Percentiles rank a stretch among this genome's conserved stretches.
phyloP scores from a whole-genome alignment of 2,888 invertebrate genomes.

The Griposia aprilina region DNA sequence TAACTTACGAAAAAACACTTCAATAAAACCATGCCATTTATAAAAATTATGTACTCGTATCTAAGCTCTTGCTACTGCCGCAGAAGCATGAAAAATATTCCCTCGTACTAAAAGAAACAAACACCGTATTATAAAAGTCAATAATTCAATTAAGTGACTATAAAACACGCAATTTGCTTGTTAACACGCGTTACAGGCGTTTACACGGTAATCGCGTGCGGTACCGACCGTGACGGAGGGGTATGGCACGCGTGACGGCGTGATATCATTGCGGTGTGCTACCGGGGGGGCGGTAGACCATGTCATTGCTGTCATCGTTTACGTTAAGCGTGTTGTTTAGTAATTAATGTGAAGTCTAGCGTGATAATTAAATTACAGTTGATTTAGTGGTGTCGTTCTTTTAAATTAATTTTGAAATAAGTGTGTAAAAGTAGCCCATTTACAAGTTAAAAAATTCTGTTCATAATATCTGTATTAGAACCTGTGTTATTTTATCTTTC shows the following conservation, averaged over 20 bases:
- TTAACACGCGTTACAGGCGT: slow-evolving; percentile 74
- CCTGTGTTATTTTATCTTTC: not conserved
- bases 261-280: slow-evolving; percentile 65
- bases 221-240: slow-evolving; percentile 80
- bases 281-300: slow-evolving; percentile 70
- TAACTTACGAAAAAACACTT: not conserved
- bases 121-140: slow-evolving; percentile 39
- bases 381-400: slow-evolving; percentile 15
- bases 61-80: not conserved
- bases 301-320: slow-evolving; percentile 58
- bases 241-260: slow-evolving; percentile 64
- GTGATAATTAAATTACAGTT: slow-evolving; percentile 18
- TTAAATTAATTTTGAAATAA: not conserved
- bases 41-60: not conserved
- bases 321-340: slow-evolving; percentile 25
- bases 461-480: not conserved
- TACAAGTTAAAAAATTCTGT: not conserved
- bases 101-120: slow-evolving; percentile 20
- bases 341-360: slow-evolving; percentile 19
- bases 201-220: slow-evolving; percentile 83
- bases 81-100: not conserved
- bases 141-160: slow-evolving; percentile 65
- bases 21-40: not conserved
- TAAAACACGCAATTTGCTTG: slow-evolving; percentile 60
- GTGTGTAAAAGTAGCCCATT: too few species aligned